Conservation (phyloP, 2,888 invertebrate genomes). For the Drosophila diplacantha region DNA sequence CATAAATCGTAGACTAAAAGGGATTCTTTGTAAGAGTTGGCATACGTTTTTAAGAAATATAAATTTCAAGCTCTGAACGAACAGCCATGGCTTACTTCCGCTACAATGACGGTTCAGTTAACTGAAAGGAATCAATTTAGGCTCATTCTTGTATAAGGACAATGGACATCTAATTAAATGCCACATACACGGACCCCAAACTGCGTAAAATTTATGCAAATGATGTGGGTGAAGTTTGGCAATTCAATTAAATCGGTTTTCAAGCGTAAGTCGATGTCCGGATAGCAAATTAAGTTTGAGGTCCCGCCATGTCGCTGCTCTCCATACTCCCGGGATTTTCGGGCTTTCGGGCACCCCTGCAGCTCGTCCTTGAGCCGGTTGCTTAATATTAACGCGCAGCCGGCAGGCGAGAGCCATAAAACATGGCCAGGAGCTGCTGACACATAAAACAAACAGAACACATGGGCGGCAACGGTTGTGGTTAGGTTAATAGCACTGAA, state of each 20-base stretch:
- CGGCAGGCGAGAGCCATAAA: slow-evolving; percentile 53
- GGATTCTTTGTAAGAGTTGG: neutral
- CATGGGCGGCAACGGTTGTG: slow-evolving; percentile 8
- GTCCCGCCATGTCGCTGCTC: neutral
- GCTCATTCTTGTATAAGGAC: slow-evolving; percentile 13
- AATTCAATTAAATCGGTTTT: slow-evolving; percentile 46
- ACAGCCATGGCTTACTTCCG: neutral
- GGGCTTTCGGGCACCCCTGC: slow-evolving; percentile 7
- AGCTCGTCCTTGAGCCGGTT: slow-evolving; percentile 17
- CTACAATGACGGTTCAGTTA: neutral
- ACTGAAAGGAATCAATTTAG: neutral
- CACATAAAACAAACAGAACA: slow-evolving; percentile 31
- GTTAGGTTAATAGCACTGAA: neutral
- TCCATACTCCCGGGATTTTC: slow-evolving; percentile 19
- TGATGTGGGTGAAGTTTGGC: slow-evolving; percentile 32
- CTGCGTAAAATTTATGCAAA: slow-evolving; percentile 34
- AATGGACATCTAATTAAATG: slow-evolving; percentile 25
- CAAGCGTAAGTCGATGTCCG: slow-evolving; percentile 33
- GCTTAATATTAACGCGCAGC: slow-evolving; percentile 45
- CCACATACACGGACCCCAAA: slow-evolving; percentile 6
- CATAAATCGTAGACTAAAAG: too few species aligned
- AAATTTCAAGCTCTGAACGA: neutral
- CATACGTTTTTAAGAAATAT: neutral
- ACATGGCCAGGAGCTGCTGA: slow-evolving; percentile 39
- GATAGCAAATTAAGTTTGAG: slow-evolving; percentile 33